Evolutionary conservation across 2,113 vertebrate genomes (phyloP), one percentile per base, ranked within the genome.

Genomic region (Corynorhinus townsendii): DNA sequence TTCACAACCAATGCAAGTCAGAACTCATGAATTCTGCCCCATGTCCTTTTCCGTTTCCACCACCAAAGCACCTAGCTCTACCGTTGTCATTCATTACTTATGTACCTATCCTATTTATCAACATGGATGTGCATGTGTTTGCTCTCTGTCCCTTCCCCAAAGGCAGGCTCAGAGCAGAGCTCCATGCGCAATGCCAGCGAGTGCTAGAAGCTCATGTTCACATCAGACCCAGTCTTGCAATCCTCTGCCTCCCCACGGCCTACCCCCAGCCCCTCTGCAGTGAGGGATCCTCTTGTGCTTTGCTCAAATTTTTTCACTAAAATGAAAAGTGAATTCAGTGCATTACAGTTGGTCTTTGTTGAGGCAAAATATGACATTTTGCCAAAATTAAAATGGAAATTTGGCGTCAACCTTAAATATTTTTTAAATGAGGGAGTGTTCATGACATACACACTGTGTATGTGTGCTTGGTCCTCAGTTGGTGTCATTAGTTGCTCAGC

Each of bases 371-470:
- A 90, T 81, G 54, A 40, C 9, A 81, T 47, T 76, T 76, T 81
- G 49, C 45, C 71, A 92, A 86, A 84, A 86, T 80, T 69, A 73
- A 80, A 95, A 75, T 33, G 22, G 56, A 89, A 94, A 68, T 24
- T 71, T 76, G 38, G 10, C 89, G 16, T 72, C 45, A 56, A 30
- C 9, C 24, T 71, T 94, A 75, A 45, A 69, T 54, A 35, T 47
- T 73, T 90, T 87, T 69, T 43, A 88, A 94, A 87, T 20, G 28
- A 82, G 80, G 5, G 20, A 28, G 2, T 4, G 0, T 82, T 33
- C 1, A 4, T 45, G 20, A 9, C 12, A 12, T 1, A 16, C 26
- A 5, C 22, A 5, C 22, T 76, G 1, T 62, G 49, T 52, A 7
- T 45, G 45, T 76, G 19, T 35, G 28, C 19, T 47, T 93, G 24